Percentiles rank a stretch among this genome's conserved stretches.
These are phyloP conservation scores for Tiaroga cobitis DNA, from an alignment of 2,797 vertebrate species.

Conservation along the genomic window DNA sequence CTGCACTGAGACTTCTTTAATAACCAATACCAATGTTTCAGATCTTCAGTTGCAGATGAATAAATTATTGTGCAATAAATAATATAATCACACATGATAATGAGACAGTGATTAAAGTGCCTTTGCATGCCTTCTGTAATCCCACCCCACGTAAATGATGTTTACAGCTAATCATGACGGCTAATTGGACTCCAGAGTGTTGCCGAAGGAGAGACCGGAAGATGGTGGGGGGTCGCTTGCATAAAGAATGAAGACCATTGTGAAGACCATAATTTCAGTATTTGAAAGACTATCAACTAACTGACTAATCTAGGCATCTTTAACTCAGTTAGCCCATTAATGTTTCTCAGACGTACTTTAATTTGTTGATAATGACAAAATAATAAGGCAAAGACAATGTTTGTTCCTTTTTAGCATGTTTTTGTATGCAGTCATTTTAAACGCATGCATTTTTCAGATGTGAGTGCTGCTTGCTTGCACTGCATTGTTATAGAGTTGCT, in stretches of 20 bases:
- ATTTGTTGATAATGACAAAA: background rate
- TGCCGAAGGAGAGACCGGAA: constrained; percentile 17
- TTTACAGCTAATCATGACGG: constrained; percentile 46
- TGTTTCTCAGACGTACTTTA: background rate
- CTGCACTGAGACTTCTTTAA: background rate
- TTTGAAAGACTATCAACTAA: background rate
- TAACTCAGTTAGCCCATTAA: constrained; percentile 1
- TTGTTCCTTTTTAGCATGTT: background rate
- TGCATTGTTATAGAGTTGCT: background rate
- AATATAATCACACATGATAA: constrained; percentile 34
- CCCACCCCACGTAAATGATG: constrained; percentile 17
- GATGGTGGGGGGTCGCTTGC: background rate
- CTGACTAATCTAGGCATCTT: constrained; percentile 18
- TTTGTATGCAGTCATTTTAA: background rate
- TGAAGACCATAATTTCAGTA: too few species aligned
- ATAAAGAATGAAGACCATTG: constrained; percentile 21
- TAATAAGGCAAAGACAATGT: background rate
- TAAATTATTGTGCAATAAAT: constrained; percentile 34
- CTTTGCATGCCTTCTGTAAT: constrained; percentile 24
- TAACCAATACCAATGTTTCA: constrained; percentile 16
- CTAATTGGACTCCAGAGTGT: constrained; percentile 25
- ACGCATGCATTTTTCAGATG: background rate
- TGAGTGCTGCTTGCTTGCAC: background rate
- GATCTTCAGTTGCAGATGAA: constrained; percentile 24
- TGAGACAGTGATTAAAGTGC: constrained; percentile 45